These are phyloP conservation scores for Xenopus laevis DNA, from an alignment of 2,113 vertebrate genomes.

Conservation along the genomic window DNA sequence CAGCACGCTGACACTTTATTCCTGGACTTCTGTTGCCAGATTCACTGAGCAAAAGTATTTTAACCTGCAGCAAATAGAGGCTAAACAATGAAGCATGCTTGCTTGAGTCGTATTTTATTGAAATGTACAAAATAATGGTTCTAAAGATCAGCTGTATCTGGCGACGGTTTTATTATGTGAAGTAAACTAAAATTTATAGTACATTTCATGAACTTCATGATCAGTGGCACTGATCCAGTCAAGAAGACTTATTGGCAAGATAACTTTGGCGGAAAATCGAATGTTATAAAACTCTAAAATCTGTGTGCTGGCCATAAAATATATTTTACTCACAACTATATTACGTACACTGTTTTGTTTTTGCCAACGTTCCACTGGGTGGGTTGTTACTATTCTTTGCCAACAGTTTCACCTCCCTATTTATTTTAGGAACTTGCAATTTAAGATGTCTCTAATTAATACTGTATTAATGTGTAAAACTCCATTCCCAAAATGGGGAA, in stretches of 20 bases:
- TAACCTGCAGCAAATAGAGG: constrained; percentile 13
- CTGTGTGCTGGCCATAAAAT: constrained; percentile 23
- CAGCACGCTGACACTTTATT: neutral
- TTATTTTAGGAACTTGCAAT: neutral
- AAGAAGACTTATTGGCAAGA: constrained; percentile 41
- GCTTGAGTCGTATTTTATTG: constrained; percentile 12
- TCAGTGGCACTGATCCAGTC: constrained; percentile 39
- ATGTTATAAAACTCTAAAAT: constrained; percentile 15
- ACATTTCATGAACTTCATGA: constrained; percentile 37
- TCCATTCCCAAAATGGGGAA: no score
- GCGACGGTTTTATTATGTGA: constrained; percentile 24
- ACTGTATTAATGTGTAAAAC: no score
- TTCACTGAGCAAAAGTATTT: neutral
- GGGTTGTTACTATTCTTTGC: neutral
- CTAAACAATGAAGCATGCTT: constrained; percentile 13
- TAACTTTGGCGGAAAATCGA: constrained; percentile 35
- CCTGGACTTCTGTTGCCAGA: neutral
- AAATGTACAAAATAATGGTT: constrained; percentile 35
- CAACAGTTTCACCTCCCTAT: neutral
- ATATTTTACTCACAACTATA: constrained; percentile 21
- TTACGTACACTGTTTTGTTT: constrained; percentile 9
- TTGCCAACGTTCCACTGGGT: neutral
- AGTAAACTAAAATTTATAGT: constrained; percentile 36
- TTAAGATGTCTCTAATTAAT: no score
- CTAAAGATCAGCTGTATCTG: constrained; percentile 25